A percentile compares a stretch with the other conserved stretches of the same genome.
These are phyloP conservation scores for Pandion haliaetus DNA, from an alignment of 2,113 vertebrate species.

Conservation along the genomic window DNA sequence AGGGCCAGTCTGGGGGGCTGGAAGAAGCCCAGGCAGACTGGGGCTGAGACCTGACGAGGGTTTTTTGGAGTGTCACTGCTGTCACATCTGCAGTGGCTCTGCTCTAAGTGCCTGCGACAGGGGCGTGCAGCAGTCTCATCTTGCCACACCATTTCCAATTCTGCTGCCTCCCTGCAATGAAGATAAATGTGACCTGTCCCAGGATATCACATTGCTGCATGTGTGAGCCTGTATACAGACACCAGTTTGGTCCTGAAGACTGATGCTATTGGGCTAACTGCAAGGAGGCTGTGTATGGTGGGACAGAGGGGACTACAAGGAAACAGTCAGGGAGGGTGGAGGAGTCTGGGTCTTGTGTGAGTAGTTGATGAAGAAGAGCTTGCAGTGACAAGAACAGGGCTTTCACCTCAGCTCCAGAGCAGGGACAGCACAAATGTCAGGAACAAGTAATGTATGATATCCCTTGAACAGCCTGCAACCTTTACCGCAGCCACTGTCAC, in stretches of 20 bases:
- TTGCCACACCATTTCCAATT: conserved; percentile 14
- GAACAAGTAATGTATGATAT: too few species aligned
- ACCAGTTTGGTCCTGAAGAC: neutral
- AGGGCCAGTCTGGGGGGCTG: neutral
- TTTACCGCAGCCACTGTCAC: too few species aligned
- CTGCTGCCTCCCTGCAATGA: neutral
- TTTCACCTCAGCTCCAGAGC: too few species aligned
- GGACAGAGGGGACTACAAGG: neutral
- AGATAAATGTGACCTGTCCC: conserved; percentile 46
- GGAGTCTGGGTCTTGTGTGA: neutral
- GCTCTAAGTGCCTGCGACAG: conserved; percentile 15
- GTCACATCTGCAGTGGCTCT: neutral
- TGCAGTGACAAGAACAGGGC: too few species aligned
- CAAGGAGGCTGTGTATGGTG: neutral
- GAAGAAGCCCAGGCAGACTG: neutral
- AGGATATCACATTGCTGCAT: neutral
- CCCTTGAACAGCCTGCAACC: too few species aligned
- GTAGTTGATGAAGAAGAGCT: too few species aligned
- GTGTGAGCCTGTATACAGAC: neutral
- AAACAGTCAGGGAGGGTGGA: neutral
- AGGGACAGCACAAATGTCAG: too few species aligned
- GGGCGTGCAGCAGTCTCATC: neutral
- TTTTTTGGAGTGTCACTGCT: neutral
- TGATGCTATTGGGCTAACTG: neutral
- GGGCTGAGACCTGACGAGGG: neutral